phyloP scores from a whole-genome alignment of 1,140 invertebrate species.

The Holotrichia oblita region DNA sequence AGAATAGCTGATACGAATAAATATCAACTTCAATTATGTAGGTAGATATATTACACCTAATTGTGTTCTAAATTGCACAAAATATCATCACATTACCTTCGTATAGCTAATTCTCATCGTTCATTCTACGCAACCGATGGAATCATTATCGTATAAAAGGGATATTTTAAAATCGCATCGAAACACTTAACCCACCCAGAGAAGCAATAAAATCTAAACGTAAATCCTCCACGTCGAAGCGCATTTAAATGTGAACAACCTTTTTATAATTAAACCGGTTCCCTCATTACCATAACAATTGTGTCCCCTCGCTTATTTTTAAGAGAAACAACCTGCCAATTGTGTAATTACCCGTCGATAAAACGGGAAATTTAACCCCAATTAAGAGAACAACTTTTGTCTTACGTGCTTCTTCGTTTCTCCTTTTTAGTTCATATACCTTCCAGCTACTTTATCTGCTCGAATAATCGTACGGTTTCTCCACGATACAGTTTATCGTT shows the following conservation, averaged over 20 bases:
- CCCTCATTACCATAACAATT: conserved; percentile 33
- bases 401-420: conserved; percentile 25
- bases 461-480: conserved; percentile 25
- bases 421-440: conserved; percentile 26
- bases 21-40: too few relatives aligned
- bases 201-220: conserved; percentile 30
- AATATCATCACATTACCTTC: too few relatives aligned
- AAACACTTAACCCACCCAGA: conserved; percentile 1
- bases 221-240: background rate
- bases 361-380: conserved; percentile 36
- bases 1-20: too few relatives aligned
- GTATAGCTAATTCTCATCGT: too few relatives aligned
- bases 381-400: conserved; percentile 37
- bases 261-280: conserved; percentile 37
- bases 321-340: conserved; percentile 31
- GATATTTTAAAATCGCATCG: conserved; percentile 7
- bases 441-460: conserved; percentile 17
- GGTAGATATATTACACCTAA: too few relatives aligned
- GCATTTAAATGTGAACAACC: conserved; percentile 28
- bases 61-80: too few relatives aligned
- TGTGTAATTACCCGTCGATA: conserved; percentile 28
- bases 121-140: too few relatives aligned
- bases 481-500: conserved; percentile 28
- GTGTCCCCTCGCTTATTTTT: conserved; percentile 35
- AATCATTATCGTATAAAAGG: background rate